phyloP scores from a whole-genome alignment of 2,113 vertebrate genomes.

The Notiomystis cincta region DNA sequence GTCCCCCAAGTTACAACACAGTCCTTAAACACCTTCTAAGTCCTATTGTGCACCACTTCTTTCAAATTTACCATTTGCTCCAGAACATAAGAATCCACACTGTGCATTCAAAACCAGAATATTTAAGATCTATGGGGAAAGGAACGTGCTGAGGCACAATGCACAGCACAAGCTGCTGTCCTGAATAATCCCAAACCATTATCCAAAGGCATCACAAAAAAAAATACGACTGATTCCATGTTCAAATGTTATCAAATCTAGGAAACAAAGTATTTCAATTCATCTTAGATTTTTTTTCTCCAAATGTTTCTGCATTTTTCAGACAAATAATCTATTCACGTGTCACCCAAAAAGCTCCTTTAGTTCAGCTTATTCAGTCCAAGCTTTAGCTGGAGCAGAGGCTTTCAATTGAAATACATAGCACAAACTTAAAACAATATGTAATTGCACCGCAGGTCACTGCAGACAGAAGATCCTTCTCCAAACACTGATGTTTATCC shows the following conservation, averaged over 20 bases:
- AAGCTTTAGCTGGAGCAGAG: not conserved
- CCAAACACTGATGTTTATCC: not conserved
- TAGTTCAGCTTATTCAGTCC: not conserved
- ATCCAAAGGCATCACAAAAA: not conserved
- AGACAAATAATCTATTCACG: not conserved
- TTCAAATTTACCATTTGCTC: not conserved
- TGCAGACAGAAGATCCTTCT: not conserved
- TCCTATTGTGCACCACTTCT: not conserved
- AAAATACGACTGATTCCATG: not conserved
- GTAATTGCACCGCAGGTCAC: not conserved
- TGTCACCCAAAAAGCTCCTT: not conserved
- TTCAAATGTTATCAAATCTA: not conserved
- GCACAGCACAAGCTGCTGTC: not conserved
- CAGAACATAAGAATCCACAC: not conserved
- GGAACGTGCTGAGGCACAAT: not conserved
- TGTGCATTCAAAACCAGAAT: fast-evolving
- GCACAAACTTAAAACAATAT: not conserved
- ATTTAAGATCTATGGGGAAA: not conserved
- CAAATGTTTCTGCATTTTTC: not conserved
- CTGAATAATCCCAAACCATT: not conserved
- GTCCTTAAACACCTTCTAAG: not conserved
- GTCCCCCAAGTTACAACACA: not conserved
- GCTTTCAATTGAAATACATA: not conserved
- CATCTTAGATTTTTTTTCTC: not conserved
- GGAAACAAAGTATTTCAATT: not conserved